phyloP scores from a whole-genome alignment of 2,888 invertebrate genomes.

The Cylloceria caligata region DNA sequence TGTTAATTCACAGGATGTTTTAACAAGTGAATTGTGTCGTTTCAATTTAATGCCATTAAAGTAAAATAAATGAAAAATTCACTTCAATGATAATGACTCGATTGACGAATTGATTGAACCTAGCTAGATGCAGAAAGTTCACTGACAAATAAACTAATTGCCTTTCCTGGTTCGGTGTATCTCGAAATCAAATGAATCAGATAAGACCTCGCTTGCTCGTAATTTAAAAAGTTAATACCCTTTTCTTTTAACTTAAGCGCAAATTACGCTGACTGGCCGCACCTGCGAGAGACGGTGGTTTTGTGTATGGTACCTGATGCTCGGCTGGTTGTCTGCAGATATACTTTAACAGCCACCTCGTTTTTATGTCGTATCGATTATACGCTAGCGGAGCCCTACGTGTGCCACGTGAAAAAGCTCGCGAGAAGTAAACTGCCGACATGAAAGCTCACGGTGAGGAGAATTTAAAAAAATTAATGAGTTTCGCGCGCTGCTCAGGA shows the following conservation, averaged over 20 bases:
- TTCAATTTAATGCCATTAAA: no score
- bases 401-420: background rate
- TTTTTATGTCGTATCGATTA: conserved; percentile 52
- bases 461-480: background rate
- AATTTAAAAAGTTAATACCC: conserved; percentile 15
- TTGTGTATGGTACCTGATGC: background rate
- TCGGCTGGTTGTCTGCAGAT: conserved; percentile 1
- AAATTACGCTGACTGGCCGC: background rate
- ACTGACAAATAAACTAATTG: conserved; percentile 11
- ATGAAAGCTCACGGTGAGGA: background rate
- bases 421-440: background rate
- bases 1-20: no score
- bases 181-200: background rate
- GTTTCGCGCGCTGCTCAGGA: background rate
- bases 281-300: no score
- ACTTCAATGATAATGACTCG: no score
- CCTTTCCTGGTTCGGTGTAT: background rate
- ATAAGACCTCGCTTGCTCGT: conserved; percentile 6
- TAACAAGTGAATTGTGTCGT: no score
- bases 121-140: no score
- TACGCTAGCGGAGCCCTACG: background rate
- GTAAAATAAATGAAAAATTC: no score
- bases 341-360: conserved; percentile 31
- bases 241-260: conserved; percentile 21
- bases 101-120: no score